These are phyloP conservation scores for Erinaceus europaeus DNA, from an alignment of 2,113 vertebrate species.

Conservation along the genomic window DNA sequence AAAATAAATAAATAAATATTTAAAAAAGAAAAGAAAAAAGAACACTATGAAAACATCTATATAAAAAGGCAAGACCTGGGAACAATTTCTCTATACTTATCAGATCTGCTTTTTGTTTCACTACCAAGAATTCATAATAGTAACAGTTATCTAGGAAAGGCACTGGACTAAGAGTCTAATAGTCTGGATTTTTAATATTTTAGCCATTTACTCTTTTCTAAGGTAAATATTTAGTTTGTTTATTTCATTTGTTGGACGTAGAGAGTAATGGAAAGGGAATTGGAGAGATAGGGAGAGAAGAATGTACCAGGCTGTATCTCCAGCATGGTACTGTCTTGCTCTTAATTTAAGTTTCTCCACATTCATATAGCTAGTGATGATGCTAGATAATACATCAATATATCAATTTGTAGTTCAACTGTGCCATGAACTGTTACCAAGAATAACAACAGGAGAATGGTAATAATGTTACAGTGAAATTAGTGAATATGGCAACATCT, in stretches of 20 bases:
- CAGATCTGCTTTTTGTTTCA: background rate
- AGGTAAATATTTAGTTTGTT: no score
- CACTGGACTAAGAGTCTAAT: background rate
- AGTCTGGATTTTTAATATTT: background rate
- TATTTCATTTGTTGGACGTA: no score
- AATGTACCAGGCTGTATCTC: no score
- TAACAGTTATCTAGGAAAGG: background rate
- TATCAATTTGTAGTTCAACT: background rate
- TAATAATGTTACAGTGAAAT: constrained; percentile 13
- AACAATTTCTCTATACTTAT: background rate
- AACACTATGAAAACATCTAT: no score
- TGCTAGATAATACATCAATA: background rate
- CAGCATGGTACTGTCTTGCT: background rate
- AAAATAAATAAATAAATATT: no score
- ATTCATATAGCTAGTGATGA: background rate
- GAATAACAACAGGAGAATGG: background rate
- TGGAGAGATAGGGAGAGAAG: no score
- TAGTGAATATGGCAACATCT: background rate
- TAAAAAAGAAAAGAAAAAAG: no score
- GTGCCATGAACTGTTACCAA: background rate
- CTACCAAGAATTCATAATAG: background rate
- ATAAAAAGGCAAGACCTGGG: background rate
- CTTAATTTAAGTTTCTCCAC: background rate
- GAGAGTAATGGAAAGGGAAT: no score
- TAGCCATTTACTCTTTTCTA: background rate